Evolutionary conservation across 2,888 invertebrate species (phyloP), one percentile per base, ranked within the genome.

Genomic region (Tuta absoluta): DNA sequence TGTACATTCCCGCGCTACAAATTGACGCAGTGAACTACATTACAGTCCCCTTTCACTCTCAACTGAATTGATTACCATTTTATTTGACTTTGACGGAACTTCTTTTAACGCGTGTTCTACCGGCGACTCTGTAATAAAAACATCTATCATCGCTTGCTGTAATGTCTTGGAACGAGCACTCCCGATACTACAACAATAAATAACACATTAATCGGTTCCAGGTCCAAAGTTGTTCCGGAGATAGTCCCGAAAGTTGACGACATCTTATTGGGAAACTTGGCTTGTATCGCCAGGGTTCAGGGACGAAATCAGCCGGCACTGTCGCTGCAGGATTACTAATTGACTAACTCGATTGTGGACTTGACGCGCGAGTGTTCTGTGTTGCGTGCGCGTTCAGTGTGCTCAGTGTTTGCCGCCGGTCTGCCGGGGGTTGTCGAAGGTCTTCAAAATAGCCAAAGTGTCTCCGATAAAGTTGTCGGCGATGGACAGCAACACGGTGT

Each of bases 401-500:
- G 67, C 63, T 64, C 66, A 57, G 62, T 60, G 64, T 23, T 67
- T 66, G 74, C 80, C 86, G 86, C 88, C 90, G 88, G 85, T 66
- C 11, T 3, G 28, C 72, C 86, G 86, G 88, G 86, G 80, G 84
- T 82, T 81, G 74, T 64, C 62, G 67, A 72, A 73, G 77, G 72
- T 74, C 68, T 28, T 68, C 67, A 80, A 86, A 89, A 73, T 79
- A 79, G 86, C 80, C 88, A 92, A 92, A 82, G 92, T 92, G 92
- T 92, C 92, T 90, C 92, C 92, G 67, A 91, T 92, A 83, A 92
- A 92, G 89, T 84, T 92, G 82, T 90, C 91, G 70, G 92, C 91
- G 75, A 94, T 94, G 94, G 94, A 94, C 85, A 93, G 93, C 87
- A 94, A 94, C 87, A 94, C 94, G 77, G 94, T 94, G 79, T 94